A percentile compares a stretch with the other conserved stretches of the same genome.
Evolutionary conservation across 1,140 invertebrate genomes (phyloP).

Genomic region (Drosophila willistoni): DNA sequence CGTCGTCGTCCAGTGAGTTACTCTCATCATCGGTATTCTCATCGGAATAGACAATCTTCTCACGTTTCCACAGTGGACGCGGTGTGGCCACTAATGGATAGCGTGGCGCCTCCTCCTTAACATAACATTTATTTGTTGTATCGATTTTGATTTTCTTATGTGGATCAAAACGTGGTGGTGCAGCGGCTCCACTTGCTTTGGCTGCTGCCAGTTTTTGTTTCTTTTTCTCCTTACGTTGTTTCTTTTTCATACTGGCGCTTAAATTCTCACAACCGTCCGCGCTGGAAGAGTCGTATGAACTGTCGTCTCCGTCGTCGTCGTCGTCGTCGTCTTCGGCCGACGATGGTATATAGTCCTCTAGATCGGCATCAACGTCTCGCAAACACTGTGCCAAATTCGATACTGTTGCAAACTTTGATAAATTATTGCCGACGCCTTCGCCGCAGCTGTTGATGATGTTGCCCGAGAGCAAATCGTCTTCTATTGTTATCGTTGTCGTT

Average conservation of each 20-base stretch:
- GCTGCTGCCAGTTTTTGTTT: conserved; percentile 56
- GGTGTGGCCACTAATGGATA: conserved; percentile 85
- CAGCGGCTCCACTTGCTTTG: conserved; percentile 50
- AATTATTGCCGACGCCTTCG: conserved; percentile 77
- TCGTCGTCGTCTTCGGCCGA: conserved; percentile 70
- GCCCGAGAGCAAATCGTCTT: conserved; percentile 37
- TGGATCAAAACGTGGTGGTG: conserved; percentile 69
- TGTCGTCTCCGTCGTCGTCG: conserved; percentile 52
- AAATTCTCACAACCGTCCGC: conserved; percentile 60
- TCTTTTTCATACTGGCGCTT: conserved; percentile 80
- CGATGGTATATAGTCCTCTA: conserved; percentile 81
- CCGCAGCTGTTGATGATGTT: conserved; percentile 64
- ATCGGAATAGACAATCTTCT: conserved; percentile 78
- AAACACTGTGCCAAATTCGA: conserved; percentile 83
- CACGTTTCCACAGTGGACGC: conserved; percentile 85
- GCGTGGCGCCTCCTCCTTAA: conserved; percentile 85
- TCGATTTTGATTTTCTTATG: conserved; percentile 82
- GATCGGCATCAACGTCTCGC: conserved; percentile 82
- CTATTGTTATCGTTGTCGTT: conserved; percentile 41
- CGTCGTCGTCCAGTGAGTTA: conserved; percentile 53
- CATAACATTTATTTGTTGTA: conserved; percentile 79
- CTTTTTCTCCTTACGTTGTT: conserved; percentile 78
- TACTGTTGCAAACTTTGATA: conserved; percentile 83
- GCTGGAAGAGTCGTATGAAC: conserved; percentile 72
- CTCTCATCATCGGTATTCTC: conserved; percentile 79